Conservation (phyloP, 2,888 invertebrate genomes). For the Callimorpha dominula region DNA sequence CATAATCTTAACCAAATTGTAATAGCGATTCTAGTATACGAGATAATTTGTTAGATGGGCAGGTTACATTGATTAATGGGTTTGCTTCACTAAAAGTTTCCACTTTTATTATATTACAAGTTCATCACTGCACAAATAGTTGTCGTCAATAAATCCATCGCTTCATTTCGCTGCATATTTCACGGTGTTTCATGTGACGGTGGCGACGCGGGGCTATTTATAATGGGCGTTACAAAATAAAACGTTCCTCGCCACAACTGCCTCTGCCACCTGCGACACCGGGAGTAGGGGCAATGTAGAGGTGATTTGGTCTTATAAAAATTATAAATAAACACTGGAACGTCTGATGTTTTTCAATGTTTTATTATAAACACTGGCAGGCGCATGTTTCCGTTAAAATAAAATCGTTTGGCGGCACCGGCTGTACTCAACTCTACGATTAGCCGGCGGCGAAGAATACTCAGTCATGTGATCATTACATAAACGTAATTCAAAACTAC, state of each 20-base stretch:
- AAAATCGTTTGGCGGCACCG: constrained; percentile 3
- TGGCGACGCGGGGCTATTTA: constrained; percentile 24
- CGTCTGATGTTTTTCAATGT: constrained; percentile 37
- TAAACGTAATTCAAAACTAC: not conserved
- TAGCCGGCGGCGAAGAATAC: not conserved
- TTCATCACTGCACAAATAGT: not conserved
- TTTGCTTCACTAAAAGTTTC: not conserved
- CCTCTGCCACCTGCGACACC: not conserved
- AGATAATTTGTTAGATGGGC: not conserved
- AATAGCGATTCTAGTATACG: too few relatives aligned
- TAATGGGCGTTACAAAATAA: constrained; percentile 26
- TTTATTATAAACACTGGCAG: constrained; percentile 42
- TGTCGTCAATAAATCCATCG: not conserved
- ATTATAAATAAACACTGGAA: constrained; percentile 33
- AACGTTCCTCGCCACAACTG: constrained; percentile 6
- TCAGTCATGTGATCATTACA: not conserved
- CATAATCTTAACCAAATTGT: too few relatives aligned
- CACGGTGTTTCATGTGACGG: not conserved
- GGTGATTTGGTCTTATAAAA: constrained; percentile 14
- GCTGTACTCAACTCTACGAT: not conserved
- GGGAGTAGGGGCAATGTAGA: not conserved
- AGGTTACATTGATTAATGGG: not conserved
- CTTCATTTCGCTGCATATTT: not conserved
- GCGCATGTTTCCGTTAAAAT: constrained; percentile 24
- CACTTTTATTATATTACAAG: not conserved